A percentile compares a stretch with the other conserved stretches of the same genome.
Conservation (phyloP, 2,888 invertebrate species). For the Crioceris asparagi region DNA sequence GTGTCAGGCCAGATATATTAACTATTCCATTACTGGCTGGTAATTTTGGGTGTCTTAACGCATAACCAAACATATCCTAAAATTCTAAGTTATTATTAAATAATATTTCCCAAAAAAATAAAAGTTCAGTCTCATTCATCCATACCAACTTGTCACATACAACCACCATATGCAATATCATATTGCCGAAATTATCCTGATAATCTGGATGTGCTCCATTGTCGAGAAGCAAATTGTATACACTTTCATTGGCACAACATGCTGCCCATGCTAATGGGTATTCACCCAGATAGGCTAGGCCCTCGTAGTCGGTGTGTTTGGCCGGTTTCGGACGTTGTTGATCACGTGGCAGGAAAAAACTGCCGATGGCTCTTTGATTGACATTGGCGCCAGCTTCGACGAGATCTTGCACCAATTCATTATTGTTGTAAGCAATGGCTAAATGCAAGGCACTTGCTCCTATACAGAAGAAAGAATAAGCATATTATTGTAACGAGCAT, state of each 20-base stretch:
- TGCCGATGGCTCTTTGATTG: slow-evolving; percentile 80
- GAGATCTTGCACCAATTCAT: slow-evolving; percentile 86
- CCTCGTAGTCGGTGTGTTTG: slow-evolving; percentile 87
- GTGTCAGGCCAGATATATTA: slow-evolving; percentile 85
- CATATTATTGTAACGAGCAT: no score
- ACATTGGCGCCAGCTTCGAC: slow-evolving; percentile 89
- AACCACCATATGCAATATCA: slow-evolving; percentile 99
- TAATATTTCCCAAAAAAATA: no score
- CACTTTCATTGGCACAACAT: slow-evolving; percentile 93
- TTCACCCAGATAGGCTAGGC: slow-evolving; percentile 93
- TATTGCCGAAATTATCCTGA: slow-evolving; percentile 96
- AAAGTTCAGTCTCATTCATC: not conserved
- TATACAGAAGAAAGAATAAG: no score
- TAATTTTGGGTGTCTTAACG: slow-evolving; percentile 84
- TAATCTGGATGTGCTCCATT: slow-evolving; percentile 89
- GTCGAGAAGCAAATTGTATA: slow-evolving; percentile 89
- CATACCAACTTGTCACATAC: slow-evolving; percentile 90
- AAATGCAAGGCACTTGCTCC: slow-evolving; percentile 90
- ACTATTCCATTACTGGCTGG: slow-evolving; percentile 87
- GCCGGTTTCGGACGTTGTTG: slow-evolving; percentile 73
- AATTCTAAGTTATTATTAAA: no score
- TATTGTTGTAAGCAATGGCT: slow-evolving; percentile 93
- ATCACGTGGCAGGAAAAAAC: slow-evolving; percentile 92
- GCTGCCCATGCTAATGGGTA: slow-evolving; percentile 97
- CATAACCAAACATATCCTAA: slow-evolving; percentile 98